phyloP scores from a whole-genome alignment of 2,797 vertebrate genomes.

The Anableps anableps region DNA sequence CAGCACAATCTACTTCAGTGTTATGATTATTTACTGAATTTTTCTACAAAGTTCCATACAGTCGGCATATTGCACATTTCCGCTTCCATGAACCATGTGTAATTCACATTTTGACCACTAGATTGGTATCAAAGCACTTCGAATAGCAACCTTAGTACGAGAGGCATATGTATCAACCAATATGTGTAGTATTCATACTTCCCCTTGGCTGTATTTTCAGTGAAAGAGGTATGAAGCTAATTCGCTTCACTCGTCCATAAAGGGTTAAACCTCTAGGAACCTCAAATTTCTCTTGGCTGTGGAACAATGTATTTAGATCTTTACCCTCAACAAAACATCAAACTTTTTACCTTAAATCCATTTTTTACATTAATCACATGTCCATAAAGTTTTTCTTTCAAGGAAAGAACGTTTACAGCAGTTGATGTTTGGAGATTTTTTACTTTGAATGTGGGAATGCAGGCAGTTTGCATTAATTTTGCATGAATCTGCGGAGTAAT shows the following conservation, averaged over 20 bases:
- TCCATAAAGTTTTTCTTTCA: neutral
- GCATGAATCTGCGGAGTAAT: neutral
- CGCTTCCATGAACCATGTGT: neutral
- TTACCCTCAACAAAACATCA: neutral
- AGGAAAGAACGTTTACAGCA: neutral
- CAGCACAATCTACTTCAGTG: neutral
- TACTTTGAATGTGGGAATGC: neutral
- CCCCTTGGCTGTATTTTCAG: neutral
- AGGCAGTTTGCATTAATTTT: neutral
- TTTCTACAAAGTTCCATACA: neutral
- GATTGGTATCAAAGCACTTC: neutral
- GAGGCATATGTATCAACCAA: neutral
- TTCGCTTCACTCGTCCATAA: too few relatives aligned
- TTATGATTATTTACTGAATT: neutral
- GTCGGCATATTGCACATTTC: neutral
- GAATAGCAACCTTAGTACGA: neutral
- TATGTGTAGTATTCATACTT: neutral
- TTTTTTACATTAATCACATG: neutral
- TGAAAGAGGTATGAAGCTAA: neutral
- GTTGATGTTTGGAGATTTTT: neutral
- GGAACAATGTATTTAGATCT: neutral
- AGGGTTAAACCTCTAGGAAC: neutral
- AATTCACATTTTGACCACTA: neutral
- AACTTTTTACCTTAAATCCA: too few relatives aligned
- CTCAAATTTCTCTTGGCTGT: too few relatives aligned